Evolutionary conservation across 2,888 invertebrate species (phyloP).

Genomic region (Hydrotaea cyrtoneurina): DNA sequence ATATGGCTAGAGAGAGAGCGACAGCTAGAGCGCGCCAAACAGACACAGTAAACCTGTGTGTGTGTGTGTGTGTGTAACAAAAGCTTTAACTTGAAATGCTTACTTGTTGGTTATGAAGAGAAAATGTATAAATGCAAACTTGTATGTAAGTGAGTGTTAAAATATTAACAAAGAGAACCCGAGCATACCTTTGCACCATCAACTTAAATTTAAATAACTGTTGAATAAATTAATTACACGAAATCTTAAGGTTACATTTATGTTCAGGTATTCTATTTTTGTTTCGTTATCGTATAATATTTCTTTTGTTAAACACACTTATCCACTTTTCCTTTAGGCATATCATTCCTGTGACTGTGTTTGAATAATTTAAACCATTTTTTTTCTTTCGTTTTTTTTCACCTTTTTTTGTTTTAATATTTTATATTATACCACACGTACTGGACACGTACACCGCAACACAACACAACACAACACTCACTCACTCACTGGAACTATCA

Average conservation of each 20-base stretch:
- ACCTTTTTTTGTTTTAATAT: slow-evolving; percentile 15
- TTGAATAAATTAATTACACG: slow-evolving; percentile 65
- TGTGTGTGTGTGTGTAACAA: slow-evolving; percentile 5
- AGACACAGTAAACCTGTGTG: not conserved
- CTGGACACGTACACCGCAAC: not conserved
- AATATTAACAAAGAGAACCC: slow-evolving; percentile 21
- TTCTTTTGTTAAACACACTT: slow-evolving; percentile 20
- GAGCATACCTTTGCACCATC: slow-evolving; percentile 59
- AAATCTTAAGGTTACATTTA: slow-evolving; percentile 61
- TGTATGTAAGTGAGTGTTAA: slow-evolving; percentile 10
- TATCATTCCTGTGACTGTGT: not conserved
- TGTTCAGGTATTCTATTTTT: not conserved
- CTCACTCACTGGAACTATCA: slow-evolving; percentile 1
- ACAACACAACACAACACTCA: slow-evolving; percentile 6
- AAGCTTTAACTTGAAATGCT: not conserved
- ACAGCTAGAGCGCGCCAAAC: not conserved
- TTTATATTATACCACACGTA: not conserved
- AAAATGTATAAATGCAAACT: not conserved
- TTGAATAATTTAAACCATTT: not conserved
- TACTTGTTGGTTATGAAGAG: slow-evolving; percentile 30
- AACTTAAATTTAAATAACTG: slow-evolving; percentile 55
- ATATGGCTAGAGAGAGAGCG: not conserved
- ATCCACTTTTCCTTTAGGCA: not conserved
- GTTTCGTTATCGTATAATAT: too few relatives aligned
- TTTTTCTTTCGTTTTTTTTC: not conserved